Evolutionary conservation across 2,113 vertebrate genomes (phyloP), one percentile per base, ranked within the genome.

Genomic region (Emydocephalus ijimae): DNA sequence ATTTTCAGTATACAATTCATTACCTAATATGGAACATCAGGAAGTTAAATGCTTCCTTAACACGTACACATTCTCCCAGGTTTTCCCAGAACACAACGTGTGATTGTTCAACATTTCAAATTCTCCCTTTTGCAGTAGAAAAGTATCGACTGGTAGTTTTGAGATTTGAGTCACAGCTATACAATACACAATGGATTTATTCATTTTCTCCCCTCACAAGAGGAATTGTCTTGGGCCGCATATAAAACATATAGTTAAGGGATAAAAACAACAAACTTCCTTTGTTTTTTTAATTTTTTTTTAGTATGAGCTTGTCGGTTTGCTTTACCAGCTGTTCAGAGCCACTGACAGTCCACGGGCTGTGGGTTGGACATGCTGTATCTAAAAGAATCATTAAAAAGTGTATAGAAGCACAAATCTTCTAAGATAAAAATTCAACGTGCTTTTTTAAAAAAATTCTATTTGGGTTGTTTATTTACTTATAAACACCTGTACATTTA

Each of bases 311-410:
- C 12, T 69, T 69, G 29, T 69, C n/a, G 4, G 64, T 69, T 29
- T 15, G 29, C 29, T 69, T n/a, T 34, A n/a, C 29, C 64, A 69
- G 29, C 12, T 69, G 61, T 34, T n/a, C 12, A 69, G 29, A 4
- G 12, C 64, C 64, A 69, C 12, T 6, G 5, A 26, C 64, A 69
- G 64, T 29, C 64, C 12, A 69, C 15, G 29, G 64, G 64, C 29
- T 2, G 1, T 0, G 2, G 29, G 12, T n/a, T 69, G 64, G 1
- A n/a, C 29, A n/a, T 0, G 0, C 12, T 69, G 15, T 69, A 81
- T 81, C 69, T 81, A 81, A 39, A 81, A 34, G 34, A 81, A 81
- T 81, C 2, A 81, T 39, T 39, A 81, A 81, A 81, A 81, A 81
- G 6, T 39, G 34, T 81, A 39, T 39, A 20, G 69, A 20, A 81